phyloP scores from a whole-genome alignment of 2,888 invertebrate genomes.

The Aspidiotus destructor region DNA sequence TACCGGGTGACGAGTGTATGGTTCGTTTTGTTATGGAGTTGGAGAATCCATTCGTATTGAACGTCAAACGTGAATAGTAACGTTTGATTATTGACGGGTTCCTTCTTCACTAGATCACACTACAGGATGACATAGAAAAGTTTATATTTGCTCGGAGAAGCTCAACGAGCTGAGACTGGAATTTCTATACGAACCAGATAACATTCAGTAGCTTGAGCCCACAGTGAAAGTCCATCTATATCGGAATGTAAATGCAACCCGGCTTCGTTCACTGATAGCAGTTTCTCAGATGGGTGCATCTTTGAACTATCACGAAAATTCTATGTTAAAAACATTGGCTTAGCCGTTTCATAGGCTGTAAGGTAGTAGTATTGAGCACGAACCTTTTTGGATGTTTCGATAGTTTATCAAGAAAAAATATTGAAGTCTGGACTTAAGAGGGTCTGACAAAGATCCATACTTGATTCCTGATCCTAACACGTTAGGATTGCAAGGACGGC shows the following conservation, averaged over 20 bases:
- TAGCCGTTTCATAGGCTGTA: no score
- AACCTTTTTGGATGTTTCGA: no score
- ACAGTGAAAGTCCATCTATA: slow-evolving; percentile 25
- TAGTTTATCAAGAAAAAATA: no score
- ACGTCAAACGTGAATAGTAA: slow-evolving; percentile 40
- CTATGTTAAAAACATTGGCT: no score
- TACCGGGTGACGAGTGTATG: slow-evolving; percentile 6
- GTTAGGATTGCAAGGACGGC: no score
- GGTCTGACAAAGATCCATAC: no score
- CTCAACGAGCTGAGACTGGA: not conserved
- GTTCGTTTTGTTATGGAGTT: not conserved
- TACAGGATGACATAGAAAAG: slow-evolving; percentile 36
- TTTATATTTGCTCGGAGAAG: not conserved
- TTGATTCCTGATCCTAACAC: no score
- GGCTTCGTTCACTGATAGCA: slow-evolving; percentile 1
- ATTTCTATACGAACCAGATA: slow-evolving; percentile 29
- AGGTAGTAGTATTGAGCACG: no score
- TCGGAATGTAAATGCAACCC: not conserved
- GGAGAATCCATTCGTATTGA: slow-evolving; percentile 32
- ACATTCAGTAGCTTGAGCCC: slow-evolving; percentile 35
- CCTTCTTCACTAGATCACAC: slow-evolving; percentile 40
- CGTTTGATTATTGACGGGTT: slow-evolving; percentile 37
- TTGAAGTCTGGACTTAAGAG: no score
- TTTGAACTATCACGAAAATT: no score
- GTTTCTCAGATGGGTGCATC: not conserved